phyloP scores from a whole-genome alignment of 2,888 invertebrate species.

The Crocallis elinguaria region DNA sequence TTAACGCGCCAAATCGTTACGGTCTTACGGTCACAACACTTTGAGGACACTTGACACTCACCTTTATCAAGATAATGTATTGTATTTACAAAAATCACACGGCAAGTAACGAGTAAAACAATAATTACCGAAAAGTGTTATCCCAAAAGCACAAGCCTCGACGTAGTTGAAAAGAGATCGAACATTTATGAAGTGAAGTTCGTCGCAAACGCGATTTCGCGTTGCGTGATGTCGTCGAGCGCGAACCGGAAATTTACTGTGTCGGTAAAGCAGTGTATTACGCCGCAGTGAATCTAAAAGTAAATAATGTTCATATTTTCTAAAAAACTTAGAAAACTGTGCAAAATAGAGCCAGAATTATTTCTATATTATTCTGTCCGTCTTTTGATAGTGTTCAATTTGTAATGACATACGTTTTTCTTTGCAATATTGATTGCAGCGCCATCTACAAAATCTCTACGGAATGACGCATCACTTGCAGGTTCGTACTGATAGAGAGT shows the following conservation, averaged over 20 bases:
- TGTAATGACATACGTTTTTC: too few relatives aligned
- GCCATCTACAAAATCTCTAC: too few relatives aligned
- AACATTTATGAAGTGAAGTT: conserved; percentile 81
- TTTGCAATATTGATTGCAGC: too few relatives aligned
- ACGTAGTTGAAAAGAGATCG: conserved; percentile 81
- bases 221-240: conserved; percentile 76
- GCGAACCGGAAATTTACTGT: conserved; percentile 72
- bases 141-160: conserved; percentile 80
- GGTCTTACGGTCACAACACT: conserved; percentile 53
- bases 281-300: too few relatives aligned
- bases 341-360: too few relatives aligned
- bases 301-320: too few relatives aligned
- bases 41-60: conserved; percentile 47
- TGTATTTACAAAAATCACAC: conserved; percentile 47
- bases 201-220: conserved; percentile 64
- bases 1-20: conserved; percentile 75
- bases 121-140: conserved; percentile 81
- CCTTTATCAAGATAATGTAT: conserved; percentile 49
- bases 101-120: conserved; percentile 59
- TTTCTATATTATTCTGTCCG: too few relatives aligned
- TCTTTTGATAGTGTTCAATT: too few relatives aligned
- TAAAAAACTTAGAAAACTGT: too few relatives aligned
- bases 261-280: conserved; percentile 72
- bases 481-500: too few relatives aligned
- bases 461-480: too few relatives aligned